Evolutionary conservation across 2,113 vertebrate genomes (phyloP).

Genomic region (Aspiorhynchus laticeps): DNA sequence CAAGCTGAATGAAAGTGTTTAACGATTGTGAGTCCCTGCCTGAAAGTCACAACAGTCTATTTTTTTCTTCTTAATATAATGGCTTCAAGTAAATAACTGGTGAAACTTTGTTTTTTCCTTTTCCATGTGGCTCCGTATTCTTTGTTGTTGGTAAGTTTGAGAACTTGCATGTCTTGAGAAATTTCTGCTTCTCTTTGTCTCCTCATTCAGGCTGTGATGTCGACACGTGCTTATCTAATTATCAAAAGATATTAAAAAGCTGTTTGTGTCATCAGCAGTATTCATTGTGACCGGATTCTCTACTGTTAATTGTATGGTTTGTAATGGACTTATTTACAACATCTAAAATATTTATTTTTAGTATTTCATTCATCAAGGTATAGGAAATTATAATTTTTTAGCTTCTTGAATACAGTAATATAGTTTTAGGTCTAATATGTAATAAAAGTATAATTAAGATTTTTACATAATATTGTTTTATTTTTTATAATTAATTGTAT

Average conservation of each 20-base stretch:
- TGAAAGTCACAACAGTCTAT: constrained; percentile 6
- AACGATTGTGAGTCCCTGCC: constrained; percentile 19
- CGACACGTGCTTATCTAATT: constrained; percentile 70
- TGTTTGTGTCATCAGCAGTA: background rate
- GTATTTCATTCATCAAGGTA: background rate
- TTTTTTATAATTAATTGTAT: no score
- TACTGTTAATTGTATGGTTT: background rate
- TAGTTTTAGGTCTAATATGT: background rate
- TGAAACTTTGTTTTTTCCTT: constrained; percentile 83
- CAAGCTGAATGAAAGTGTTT: background rate
- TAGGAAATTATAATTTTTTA: background rate
- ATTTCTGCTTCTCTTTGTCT: constrained; percentile 82
- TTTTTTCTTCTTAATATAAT: constrained; percentile 70
- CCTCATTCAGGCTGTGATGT: constrained; percentile 83
- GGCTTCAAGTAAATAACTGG: constrained; percentile 80
- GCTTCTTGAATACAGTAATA: background rate
- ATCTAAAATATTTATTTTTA: background rate
- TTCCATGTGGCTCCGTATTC: constrained; percentile 92
- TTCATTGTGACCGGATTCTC: background rate
- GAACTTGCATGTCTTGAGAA: constrained; percentile 92
- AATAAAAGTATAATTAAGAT: no score
- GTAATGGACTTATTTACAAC: background rate
- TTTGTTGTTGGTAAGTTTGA: constrained; percentile 97
- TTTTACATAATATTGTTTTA: no score
- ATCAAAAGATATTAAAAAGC: constrained; percentile 13